Base-by-base conservation (phyloP, 2,888 invertebrate species). In the Urechis unicinctus region DNA sequence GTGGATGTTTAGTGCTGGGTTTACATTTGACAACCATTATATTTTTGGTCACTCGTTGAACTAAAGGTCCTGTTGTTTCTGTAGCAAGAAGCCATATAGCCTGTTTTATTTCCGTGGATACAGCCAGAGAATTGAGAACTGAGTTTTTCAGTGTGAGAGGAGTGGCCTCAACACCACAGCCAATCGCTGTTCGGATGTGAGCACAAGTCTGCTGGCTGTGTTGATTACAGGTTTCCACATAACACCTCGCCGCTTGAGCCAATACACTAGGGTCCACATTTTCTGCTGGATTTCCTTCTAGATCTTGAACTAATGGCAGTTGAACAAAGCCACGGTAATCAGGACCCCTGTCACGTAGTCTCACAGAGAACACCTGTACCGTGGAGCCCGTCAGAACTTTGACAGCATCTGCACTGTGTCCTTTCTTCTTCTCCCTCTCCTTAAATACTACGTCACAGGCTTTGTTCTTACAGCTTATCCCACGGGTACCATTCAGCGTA, bases 271-370 rank as follows among this genome's bases (percentile, higher is more conserved):
- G 63, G 53, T 72, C 73, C n/a, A 71, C 70, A 50, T 67, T 64
- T 24, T 69, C 63, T 1, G 73, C 70, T 21, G 73, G 73, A 59
- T 75, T 72, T 26, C 75, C 74, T 56, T 74, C 74, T 26, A 73
- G 55, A 59, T 75, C 74, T 47, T 74, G 75, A 31, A 76, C 73
- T 4, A 75, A 61, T 1, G 79, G 78, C 2, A 80, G 66, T 65
- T 86, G 86, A 1, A 89, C 88, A 74, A 89, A 89, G 26, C 86
- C 88, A 43, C 89, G 79, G 53, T 85, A 84, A 59, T 87, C 86
- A 1, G 85, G 84, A 0, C 86, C 85, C 61, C 84, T 82, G 61
- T 87, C 87, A 50, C 85, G 81, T 1, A 85, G 82, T 48, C 86
- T 77, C 1, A 89, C 85, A 2, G 88, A 88, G 70, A 83, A 89